Conservation (phyloP, 2,888 invertebrate genomes). For the Athetis lepigone region DNA sequence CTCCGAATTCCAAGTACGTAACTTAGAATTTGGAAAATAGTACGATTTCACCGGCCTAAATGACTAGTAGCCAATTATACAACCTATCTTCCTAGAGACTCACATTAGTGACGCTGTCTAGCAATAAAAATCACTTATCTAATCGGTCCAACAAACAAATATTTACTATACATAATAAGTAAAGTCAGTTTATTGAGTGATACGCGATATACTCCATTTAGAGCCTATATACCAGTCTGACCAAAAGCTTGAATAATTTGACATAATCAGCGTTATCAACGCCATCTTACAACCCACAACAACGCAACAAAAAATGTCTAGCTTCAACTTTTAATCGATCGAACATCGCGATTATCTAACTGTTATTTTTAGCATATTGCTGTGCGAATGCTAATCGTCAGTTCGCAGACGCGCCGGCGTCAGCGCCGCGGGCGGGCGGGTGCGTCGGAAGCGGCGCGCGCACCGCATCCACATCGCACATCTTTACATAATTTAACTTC, state of each 20-base stretch:
- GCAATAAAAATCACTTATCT: too few relatives aligned
- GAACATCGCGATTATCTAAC: conserved; percentile 56
- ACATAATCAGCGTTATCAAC: conserved; percentile 22
- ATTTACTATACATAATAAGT: too few relatives aligned
- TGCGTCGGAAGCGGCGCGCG: conserved; percentile 66
- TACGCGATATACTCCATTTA: not conserved
- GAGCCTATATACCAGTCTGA: not conserved
- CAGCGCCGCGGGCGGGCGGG: conserved; percentile 60
- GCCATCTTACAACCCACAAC: conserved; percentile 41
- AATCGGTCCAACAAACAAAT: too few relatives aligned
- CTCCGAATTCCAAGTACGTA: too few relatives aligned
- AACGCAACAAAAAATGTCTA: conserved; percentile 30
- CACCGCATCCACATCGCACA: conserved; percentile 64
- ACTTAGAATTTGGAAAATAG: too few relatives aligned
- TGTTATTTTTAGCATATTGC: conserved; percentile 63
- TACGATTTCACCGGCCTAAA: too few relatives aligned
- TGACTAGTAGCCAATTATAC: too few relatives aligned
- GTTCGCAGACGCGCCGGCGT: conserved; percentile 73
- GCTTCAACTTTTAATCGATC: conserved; percentile 39
- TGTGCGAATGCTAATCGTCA: conserved; percentile 60
- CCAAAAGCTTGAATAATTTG: conserved; percentile 1
- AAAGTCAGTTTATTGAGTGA: too few relatives aligned
- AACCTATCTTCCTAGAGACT: too few relatives aligned
- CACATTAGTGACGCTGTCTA: too few relatives aligned
- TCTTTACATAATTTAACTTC: conserved; percentile 57